phyloP scores from a whole-genome alignment of 2,888 invertebrate genomes.

The Panzeria rudis region DNA sequence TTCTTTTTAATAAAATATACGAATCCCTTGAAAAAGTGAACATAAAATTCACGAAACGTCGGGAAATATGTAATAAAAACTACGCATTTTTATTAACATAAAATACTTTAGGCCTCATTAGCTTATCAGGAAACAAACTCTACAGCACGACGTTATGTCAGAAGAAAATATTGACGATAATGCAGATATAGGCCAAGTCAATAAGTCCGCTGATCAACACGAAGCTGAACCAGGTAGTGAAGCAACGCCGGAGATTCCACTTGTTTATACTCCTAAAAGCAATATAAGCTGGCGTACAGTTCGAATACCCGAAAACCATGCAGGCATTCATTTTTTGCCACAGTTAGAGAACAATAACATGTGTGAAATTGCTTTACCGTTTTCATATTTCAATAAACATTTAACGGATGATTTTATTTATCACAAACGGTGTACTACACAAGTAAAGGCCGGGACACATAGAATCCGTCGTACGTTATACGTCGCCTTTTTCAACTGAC shows the following conservation, averaged over 20 bases:
- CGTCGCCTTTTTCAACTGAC: too few species aligned
- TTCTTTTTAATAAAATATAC: too few species aligned
- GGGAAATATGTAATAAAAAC: too few species aligned
- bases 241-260: neutral
- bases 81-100: too few species aligned
- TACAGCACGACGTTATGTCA: too few species aligned
- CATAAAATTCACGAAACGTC: too few species aligned
- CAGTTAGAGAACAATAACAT: neutral
- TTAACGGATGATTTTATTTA: neutral
- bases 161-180: slow-evolving; percentile 11
- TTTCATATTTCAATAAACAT: slow-evolving; percentile 11
- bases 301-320: slow-evolving; percentile 2
- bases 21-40: too few species aligned
- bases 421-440: slow-evolving; percentile 1
- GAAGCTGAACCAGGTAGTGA: neutral
- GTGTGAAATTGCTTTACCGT: neutral
- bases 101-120: too few species aligned
- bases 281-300: slow-evolving; percentile 3
- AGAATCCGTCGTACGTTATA: too few species aligned
- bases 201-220: neutral
- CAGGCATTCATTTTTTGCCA: neutral
- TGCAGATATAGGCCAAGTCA: too few species aligned
- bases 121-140: too few species aligned
- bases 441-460: too few species aligned
- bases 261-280: slow-evolving; percentile 1